Evolutionary conservation across 1,140 invertebrate species (phyloP), one percentile per base, ranked within the genome.

Genomic region (Formica selysi): DNA sequence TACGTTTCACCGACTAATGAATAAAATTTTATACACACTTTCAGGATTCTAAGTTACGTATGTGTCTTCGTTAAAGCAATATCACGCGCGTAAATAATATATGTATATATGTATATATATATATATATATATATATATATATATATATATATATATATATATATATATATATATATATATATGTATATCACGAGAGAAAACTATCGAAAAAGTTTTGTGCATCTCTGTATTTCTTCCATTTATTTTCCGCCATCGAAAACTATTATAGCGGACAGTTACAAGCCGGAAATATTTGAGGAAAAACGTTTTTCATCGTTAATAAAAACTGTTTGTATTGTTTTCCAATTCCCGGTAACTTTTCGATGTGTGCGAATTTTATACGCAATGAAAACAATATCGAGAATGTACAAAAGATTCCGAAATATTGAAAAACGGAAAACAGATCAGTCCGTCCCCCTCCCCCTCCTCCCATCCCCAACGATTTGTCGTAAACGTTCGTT

Each of bases 301-400:
- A 78, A 78, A 41, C 38, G 36, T 61, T 65, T 78, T 65, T 41
- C 41, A 38, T 44, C 38, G 59, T 78, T 78, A 78, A 78, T 78
- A 78, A 78, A 51, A 78, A 78, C 26, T 41, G 16, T 38, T 44
- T 22, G 36, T 78, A 44, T 44, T 78, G 76, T 26, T 65, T 41
- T 78, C 22, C 26, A 65, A 78, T 78, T 64, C 19, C 59, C 38
- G 16, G 38, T 64, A 44, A 76, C 22, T 32, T 62, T 76, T 44
- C 38, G 44, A 44, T 38, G 38, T 64, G 61, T 57, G 57, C 38
- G 76, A 78, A 65, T 61, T 76, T 76, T 32, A 57, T 26, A 57
- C 19, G 36, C 61, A 36, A 36, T 16, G 61, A 76, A 76, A 76
- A 76, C 59, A 76, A 76, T 76, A 76, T 76, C 73, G 73, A 22